Base-by-base conservation (phyloP, 2,888 invertebrate genomes). In the Ligdia adustata region DNA sequence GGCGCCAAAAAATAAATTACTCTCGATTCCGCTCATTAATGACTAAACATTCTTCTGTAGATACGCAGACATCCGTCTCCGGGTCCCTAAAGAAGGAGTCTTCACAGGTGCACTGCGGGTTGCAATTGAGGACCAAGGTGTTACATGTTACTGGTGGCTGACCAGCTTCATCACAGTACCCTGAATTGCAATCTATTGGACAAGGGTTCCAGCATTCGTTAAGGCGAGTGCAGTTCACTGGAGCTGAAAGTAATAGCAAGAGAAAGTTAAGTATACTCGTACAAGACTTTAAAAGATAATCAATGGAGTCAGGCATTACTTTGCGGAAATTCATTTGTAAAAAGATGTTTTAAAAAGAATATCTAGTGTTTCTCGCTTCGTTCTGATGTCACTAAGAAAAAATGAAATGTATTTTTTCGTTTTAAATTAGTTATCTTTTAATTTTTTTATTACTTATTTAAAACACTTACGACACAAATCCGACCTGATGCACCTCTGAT, bases 81-180 rank as follows among this genome's bases (percentile, higher is more conserved):
- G 37, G 47, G 40, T 75, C 64, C 41, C 79, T 73, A 6, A 61
- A 76, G 39, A 58, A 43, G 7, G 53, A 37, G 28, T 75, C 56
- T 28, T 47, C 50, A 29, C 79, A 79, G 2, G 65, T 48, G 35
- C 79, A 78, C 31, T 37, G 52, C 18, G 79, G 79, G 6, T 72
- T 49, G 52, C 79, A 79, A 27, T 75, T 70, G 11, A 64, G 43
- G 0, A 72, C 18, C 0, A 72, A 42, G 1, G 72, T 65, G 35
- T 78, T 66, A 52, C 79, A 78, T 0, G 46, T 41, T 0, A 24
- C 24, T 0, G 58, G 57, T 31, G 57, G 60, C 0, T 60, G 39
- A 16, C 66, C 37, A 0, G 63, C 46, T 32, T 73, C 70, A 2
- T 60, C 53, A 35, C 80, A 79, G 26, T 55, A 54, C 34, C 75